Evolutionary conservation across 2,888 invertebrate species (phyloP).

Genomic region (Oligia fasciuncula): DNA sequence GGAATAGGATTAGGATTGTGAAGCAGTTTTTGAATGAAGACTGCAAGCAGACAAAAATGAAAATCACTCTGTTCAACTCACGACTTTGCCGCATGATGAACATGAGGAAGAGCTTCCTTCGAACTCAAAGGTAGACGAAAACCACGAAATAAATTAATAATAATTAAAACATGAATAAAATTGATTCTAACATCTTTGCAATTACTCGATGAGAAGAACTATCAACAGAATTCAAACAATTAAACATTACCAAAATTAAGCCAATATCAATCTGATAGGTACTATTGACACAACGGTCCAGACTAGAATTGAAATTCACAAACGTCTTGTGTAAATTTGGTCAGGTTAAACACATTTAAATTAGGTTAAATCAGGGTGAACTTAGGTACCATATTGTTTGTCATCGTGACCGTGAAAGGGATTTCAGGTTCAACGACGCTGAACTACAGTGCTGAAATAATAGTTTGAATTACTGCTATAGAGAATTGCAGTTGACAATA

Average conservation of each 20-base stretch:
- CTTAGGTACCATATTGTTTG: slow-evolving; percentile 49
- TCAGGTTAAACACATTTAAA: slow-evolving; percentile 45
- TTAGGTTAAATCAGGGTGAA: slow-evolving; percentile 47
- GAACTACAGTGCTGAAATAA: slow-evolving; percentile 19
- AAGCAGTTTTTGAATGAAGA: background rate
- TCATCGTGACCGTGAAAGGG: slow-evolving; percentile 62
- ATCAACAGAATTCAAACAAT: slow-evolving; percentile 22
- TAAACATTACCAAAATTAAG: slow-evolving; percentile 31
- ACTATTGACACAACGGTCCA: slow-evolving; percentile 34
- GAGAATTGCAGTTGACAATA: slow-evolving; percentile 1
- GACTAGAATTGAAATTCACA: slow-evolving; percentile 39
- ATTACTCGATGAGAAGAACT: slow-evolving; percentile 1
- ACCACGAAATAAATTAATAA: background rate
- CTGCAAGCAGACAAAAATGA: background rate
- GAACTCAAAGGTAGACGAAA: background rate
- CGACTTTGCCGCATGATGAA: background rate
- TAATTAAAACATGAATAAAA: background rate
- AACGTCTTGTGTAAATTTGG: slow-evolving; percentile 37
- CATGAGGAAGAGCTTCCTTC: background rate
- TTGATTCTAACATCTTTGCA: background rate
- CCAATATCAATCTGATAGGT: slow-evolving; percentile 16
- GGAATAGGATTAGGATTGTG: background rate
- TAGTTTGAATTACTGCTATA: slow-evolving; percentile 15
- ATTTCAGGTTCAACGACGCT: slow-evolving; percentile 65
- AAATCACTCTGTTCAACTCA: background rate